Base-by-base conservation (phyloP, 2,797 vertebrate genomes). In the Notolepis coatsorum region DNA sequence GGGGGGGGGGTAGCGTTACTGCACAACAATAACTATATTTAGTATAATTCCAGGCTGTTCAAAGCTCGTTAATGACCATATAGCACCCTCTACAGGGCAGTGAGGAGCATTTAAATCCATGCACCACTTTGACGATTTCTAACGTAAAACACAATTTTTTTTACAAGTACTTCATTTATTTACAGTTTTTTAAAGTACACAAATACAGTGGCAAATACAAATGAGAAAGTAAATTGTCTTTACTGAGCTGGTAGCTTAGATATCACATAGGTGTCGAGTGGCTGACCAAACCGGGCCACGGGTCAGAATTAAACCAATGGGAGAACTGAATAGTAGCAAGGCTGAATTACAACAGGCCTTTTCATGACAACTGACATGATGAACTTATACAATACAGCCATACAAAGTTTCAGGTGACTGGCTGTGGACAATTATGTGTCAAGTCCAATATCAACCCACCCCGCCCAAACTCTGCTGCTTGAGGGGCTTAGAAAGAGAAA, bases 111-210 rank as follows among this genome's bases (percentile, higher is more conserved):
- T 3, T 43, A n/a, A n/a, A n/a, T n/a, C n/a, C n/a, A n/a, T n/a
- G n/a, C n/a, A n/a, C n/a, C n/a, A n/a, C n/a, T n/a, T n/a, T n/a
- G n/a, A n/a, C n/a, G n/a, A n/a, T n/a, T n/a, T n/a, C n/a, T n/a
- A n/a, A n/a, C n/a, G n/a, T n/a, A n/a, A n/a, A n/a, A 13, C 10
- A 23, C 9, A 20, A 31, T 28, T 12, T 18, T 3, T 43, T 23
- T 20, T 80, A 94, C 93, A 96, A 96, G 93, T 94, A 86, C 83
- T 86, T 93, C 88, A 90, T 97, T 95, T 97, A 97, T 96, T 96
- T 96, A 96, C 96, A 97, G 77, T 92, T 90, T 87, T 88, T 84
- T 90, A 84, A 95, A 93, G 93, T 93, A 93, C 95, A 96, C 90
- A 92, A 93, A 92, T 92, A 92, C 92, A 91, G 87, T 84, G 88